These are phyloP conservation scores for Mormyrus lacerda DNA, from an alignment of 2,113 vertebrate species.

Conservation along the genomic window DNA sequence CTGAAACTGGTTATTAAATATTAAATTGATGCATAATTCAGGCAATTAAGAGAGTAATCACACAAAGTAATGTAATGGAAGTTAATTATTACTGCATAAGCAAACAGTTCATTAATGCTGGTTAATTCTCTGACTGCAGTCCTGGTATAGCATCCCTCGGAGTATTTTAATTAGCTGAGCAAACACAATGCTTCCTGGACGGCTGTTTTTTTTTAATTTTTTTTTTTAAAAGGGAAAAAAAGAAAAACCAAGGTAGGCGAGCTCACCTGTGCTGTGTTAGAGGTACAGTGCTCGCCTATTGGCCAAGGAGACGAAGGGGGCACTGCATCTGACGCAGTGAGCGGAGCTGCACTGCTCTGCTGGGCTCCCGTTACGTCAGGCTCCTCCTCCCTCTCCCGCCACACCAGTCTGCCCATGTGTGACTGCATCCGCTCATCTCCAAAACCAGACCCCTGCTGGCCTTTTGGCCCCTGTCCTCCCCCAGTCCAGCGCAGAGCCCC, in stretches of 20 bases:
- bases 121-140: slow-evolving; percentile 97
- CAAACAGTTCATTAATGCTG: slow-evolving; percentile 99
- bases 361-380: slow-evolving; percentile 32
- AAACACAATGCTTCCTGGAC: slow-evolving; percentile 67
- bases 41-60: slow-evolving; percentile 99
- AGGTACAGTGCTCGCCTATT: slow-evolving; percentile 39
- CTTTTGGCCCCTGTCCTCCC: background rate
- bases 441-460: background rate
- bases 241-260: slow-evolving; percentile 52
- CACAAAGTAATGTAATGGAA: slow-evolving; percentile 99
- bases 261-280: slow-evolving; percentile 45
- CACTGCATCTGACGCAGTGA: slow-evolving; percentile 24
- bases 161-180: slow-evolving; percentile 77
- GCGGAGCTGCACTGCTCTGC: slow-evolving; percentile 19
- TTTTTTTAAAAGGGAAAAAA: background rate
- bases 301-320: slow-evolving; percentile 15
- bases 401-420: background rate
- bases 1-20: slow-evolving; percentile 99
- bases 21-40: slow-evolving; percentile 99
- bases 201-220: slow-evolving; percentile 35
- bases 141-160: slow-evolving; percentile 92
- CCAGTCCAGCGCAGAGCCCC: too few species aligned
- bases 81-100: slow-evolving; percentile 99
- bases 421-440: slow-evolving; percentile 2
- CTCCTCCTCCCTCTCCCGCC: background rate